Evolutionary conservation across 2,113 vertebrate species (phyloP).

Genomic region (Neolamprologus toae): DNA sequence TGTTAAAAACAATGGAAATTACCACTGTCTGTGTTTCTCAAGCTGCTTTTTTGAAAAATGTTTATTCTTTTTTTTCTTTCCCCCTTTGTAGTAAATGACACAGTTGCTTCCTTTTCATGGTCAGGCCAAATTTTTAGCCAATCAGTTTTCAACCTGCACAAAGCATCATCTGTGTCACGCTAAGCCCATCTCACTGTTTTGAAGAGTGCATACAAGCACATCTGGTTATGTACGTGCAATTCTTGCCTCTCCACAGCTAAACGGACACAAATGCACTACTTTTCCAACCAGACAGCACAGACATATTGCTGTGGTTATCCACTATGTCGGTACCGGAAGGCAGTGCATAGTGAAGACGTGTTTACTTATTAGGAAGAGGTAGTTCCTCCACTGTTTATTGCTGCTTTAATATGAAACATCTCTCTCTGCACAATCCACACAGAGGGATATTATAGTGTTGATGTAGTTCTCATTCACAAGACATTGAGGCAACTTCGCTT

Average conservation of each 20-base stretch:
- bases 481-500: background rate
- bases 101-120: background rate
- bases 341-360: rapidly evolving
- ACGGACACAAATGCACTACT: background rate
- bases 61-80: background rate
- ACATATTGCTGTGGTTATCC: background rate
- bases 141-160: background rate
- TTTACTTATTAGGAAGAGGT: background rate
- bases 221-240: background rate
- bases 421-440: background rate
- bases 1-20: background rate
- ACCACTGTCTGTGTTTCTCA: background rate
- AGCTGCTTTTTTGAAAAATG: background rate
- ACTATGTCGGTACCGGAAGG: rapidly evolving
- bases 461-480: background rate
- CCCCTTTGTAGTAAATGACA: background rate
- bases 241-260: rapidly evolving
- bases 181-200: background rate
- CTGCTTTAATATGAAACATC: background rate
- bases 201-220: background rate
- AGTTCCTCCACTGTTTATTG: background rate
- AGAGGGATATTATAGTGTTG: background rate
- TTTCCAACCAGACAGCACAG: background rate
- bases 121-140: background rate
- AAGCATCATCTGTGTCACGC: background rate